Percentiles rank a stretch among this genome's conserved stretches.
These are phyloP conservation scores for Halocaridina rubra DNA, from an alignment of 2,888 invertebrate genomes.

Conservation along the genomic window DNA sequence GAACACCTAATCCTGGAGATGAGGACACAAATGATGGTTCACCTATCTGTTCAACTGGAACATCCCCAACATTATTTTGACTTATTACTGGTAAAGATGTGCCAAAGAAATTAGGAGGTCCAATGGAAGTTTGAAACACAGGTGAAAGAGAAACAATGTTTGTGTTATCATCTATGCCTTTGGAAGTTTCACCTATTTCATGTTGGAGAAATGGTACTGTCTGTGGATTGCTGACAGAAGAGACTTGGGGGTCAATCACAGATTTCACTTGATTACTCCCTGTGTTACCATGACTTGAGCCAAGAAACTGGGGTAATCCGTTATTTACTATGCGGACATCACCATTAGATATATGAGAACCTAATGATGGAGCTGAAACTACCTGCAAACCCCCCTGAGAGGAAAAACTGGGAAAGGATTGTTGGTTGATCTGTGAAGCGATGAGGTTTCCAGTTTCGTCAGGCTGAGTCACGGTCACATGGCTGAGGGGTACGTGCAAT, in stretches of 20 bases:
- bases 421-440: neutral
- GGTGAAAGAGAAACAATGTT: too few species aligned
- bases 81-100: neutral
- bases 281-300: neutral
- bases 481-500: too few species aligned
- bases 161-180: too few species aligned
- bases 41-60: too few species aligned
- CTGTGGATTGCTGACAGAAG: slow-evolving; percentile 3
- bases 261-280: slow-evolving; percentile 5
- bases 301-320: slow-evolving; percentile 9
- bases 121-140: neutral
- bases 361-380: neutral
- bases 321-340: neutral
- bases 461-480: slow-evolving; percentile 25
- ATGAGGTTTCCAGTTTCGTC: neutral
- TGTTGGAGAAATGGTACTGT: neutral
- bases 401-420: neutral
- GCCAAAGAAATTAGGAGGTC: too few species aligned
- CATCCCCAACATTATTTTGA: too few species aligned
- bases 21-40: too few species aligned
- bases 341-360: neutral
- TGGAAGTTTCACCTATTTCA: too few species aligned
- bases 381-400: slow-evolving; percentile 17
- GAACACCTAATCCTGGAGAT: too few species aligned
- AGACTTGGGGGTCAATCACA: neutral